Base-by-base conservation (phyloP, 2,888 invertebrate species). In the Lithosia quadra region DNA sequence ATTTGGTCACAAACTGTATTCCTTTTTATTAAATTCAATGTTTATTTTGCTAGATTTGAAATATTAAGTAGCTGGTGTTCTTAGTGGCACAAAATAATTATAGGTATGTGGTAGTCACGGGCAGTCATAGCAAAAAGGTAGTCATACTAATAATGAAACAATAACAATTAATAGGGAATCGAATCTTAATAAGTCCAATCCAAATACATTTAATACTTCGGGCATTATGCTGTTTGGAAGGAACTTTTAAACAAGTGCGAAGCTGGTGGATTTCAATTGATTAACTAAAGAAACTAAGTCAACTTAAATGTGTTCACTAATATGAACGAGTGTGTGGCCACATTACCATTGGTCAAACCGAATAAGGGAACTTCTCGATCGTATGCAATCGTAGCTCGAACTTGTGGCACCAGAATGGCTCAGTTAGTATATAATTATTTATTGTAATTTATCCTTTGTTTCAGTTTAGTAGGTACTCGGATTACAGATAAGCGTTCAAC, bases 401-500 rank as follows among this genome's bases (percentile, higher is more conserved):
- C 8, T 49, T 49, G 18, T 49, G 18, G n/a, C 49, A 49, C 18
- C 49, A n/a, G 49, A 49, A 49, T 49, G 49, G 49, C n/a, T 49
- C 49, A 49, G 49, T 49, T n/a, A 49, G 55, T 56, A n/a, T n/a
- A 8, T 58, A 58, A 58, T 33, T 58, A 58, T 58, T 58, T 34
- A 10, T 58, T 58, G n/a, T 49, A 28, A 62, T n/a, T 62, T 28
- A 49, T 49, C 33, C 28, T 53, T 63, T 63, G 55, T 56, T 74
- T 28, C 49, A 28, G 18, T 49, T 49, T 49, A 11, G 58, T 56
- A 65, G 21, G 33, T 18, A 60, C n/a, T 58, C 28, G 58, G 43
- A 43, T 76, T 61, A 66, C 63, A 59, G 58, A 71, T 9, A 56
- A 64, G 56, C 62, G 56, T 53, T 71, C 56, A 73, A 65, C 75